Percentiles rank a stretch among this genome's conserved stretches.
Conservation (phyloP, 2,113 vertebrate genomes). For the Phalacrocorax brasilianus region DNA sequence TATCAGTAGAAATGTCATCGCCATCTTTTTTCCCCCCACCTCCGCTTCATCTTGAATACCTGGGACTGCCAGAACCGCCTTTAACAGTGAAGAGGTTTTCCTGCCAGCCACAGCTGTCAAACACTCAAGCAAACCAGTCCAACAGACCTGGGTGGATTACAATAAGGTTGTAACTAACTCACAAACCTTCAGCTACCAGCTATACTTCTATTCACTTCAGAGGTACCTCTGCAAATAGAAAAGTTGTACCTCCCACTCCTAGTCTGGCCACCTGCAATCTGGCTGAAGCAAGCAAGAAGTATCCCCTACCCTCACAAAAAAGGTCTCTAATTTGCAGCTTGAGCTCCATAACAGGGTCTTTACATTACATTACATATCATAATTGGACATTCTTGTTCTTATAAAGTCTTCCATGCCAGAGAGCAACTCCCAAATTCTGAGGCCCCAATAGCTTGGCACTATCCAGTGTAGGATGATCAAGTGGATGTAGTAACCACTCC, state of each 20-base stretch:
- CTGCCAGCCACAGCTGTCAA: slow-evolving; percentile 34
- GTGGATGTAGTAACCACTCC: neutral
- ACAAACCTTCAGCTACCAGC: neutral
- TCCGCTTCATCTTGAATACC: neutral
- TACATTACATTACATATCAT: neutral
- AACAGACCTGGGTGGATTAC: neutral
- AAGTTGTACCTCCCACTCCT: neutral
- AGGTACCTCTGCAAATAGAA: neutral
- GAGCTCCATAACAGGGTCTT: neutral
- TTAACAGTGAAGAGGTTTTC: neutral
- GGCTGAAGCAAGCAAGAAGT: neutral
- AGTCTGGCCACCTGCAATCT: neutral
- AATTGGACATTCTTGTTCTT: neutral
- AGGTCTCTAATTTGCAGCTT: neutral
- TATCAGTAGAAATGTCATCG: neutral
- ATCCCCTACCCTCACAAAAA: neutral
- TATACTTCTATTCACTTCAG: slow-evolving; percentile 21
- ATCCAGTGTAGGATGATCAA: fast-evolving
- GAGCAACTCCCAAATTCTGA: neutral
- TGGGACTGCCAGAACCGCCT: neutral
- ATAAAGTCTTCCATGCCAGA: neutral
- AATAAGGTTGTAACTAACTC: neutral
- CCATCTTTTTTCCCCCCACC: neutral
- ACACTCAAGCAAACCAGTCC: slow-evolving; percentile 1
- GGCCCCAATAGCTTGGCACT: neutral